Evolutionary conservation across 2,797 vertebrate genomes (phyloP), one percentile per base, ranked within the genome.

Genomic region (Neopelma chrysocephalum): DNA sequence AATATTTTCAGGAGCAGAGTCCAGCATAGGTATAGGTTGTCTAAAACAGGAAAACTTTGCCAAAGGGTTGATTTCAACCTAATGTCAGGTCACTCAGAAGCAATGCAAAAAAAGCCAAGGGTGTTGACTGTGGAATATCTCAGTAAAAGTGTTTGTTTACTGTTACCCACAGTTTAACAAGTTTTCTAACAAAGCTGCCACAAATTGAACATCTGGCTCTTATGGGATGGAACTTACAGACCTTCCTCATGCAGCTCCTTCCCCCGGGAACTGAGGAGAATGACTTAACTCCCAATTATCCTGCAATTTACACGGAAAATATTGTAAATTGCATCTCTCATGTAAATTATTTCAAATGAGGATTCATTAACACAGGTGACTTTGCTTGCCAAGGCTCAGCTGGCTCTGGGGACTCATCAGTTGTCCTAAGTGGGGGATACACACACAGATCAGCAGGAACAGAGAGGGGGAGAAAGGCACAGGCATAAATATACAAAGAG

Each of bases 311-410:
- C 80, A 81, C 83, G 60, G 72, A 81, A 94, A 92, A 96, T 81
- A 83, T 45, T 88, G 76, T 85, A 90, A 92, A 93, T 88, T 88
- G 51, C n/a, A 54, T 60, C 76, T 70, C 60, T 93, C 42, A 21
- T 80, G 82, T 80, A 47, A 90, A 91, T 95, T 43, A 86, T 94
- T 95, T 82, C 90, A 82, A 89, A 78, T 58, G 36, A 88, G 79
- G 56, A 57, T 47, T 95, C 93, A 86, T 90, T 88, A 90, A 80
- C 88, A 81, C 75, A 43, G 88, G 92, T 95, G 92, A 83, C 90
- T 95, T 89, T 64, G 60, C 95, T 80, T 92, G 87, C 87, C 90
- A 92, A 82, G 69, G 80, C 83, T 88, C 82, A 48, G 62, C 78
- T 89, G 71, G 76, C 93, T 76, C 92, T 66, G 85, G 93, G 93